Percentiles rank a stretch among this genome's conserved stretches.
Evolutionary conservation across 1,140 invertebrate genomes (phyloP).

Genomic region (Callitettix versicolor): DNA sequence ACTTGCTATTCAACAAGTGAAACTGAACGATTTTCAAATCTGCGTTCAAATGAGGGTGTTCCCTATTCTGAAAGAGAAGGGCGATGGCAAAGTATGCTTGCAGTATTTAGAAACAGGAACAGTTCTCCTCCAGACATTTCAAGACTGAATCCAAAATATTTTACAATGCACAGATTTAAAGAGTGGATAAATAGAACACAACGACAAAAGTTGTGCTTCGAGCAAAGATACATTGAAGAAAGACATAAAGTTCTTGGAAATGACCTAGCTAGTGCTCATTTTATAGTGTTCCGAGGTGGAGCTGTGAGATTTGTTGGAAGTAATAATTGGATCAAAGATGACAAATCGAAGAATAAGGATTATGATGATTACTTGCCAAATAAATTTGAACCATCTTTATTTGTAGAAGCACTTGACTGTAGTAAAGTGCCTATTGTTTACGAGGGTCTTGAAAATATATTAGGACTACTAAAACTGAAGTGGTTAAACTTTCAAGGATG

Average conservation of each 20-base stretch:
- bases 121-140: neutral
- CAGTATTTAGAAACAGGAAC: neutral
- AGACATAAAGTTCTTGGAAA: slow-evolving; percentile 38
- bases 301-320: slow-evolving; percentile 51
- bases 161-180: neutral
- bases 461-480: slow-evolving; percentile 45
- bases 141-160: neutral
- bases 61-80: neutral
- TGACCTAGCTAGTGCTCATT: slow-evolving; percentile 64
- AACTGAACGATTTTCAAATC: no score
- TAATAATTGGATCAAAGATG: slow-evolving; percentile 44
- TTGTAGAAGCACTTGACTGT: slow-evolving; percentile 57
- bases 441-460: slow-evolving; percentile 58
- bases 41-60: no score
- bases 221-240: slow-evolving; percentile 20
- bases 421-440: slow-evolving; percentile 48
- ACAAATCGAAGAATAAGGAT: slow-evolving; percentile 30
- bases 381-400: slow-evolving; percentile 38
- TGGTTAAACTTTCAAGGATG: slow-evolving; percentile 54
- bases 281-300: slow-evolving; percentile 52
- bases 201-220: neutral
- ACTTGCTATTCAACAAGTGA: no score
- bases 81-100: neutral
- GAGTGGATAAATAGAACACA: neutral
- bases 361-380: slow-evolving; percentile 41